These are phyloP conservation scores for Vanessa tameamea DNA, from an alignment of 1,140 invertebrate genomes.

Conservation along the genomic window DNA sequence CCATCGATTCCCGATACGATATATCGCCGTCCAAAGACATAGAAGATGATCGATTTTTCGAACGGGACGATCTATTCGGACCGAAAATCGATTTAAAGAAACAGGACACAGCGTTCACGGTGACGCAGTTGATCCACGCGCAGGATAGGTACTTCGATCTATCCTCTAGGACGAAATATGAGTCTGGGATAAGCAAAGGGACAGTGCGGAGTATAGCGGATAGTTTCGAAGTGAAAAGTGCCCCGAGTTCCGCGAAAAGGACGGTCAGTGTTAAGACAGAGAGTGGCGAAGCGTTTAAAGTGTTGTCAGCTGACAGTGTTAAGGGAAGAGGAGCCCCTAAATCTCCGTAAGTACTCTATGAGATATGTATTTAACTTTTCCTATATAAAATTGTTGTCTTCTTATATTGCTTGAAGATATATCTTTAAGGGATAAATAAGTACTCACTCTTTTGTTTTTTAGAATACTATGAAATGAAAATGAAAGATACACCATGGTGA, in stretches of 20 bases:
- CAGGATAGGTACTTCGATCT: constrained; percentile 75
- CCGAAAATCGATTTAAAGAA: constrained; percentile 60
- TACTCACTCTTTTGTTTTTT: too few relatives aligned
- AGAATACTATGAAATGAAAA: too few relatives aligned
- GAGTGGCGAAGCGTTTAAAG: constrained; percentile 49
- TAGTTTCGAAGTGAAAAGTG: constrained; percentile 54
- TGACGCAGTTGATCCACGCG: constrained; percentile 72
- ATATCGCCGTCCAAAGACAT: constrained; percentile 52
- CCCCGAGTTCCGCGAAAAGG: constrained; percentile 48
- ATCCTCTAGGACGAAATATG: constrained; percentile 45
- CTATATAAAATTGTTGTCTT: too few relatives aligned
- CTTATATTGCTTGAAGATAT: too few relatives aligned
- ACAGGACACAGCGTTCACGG: constrained; percentile 55
- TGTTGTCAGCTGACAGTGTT: constrained; percentile 49
- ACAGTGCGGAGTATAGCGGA: constrained; percentile 39
- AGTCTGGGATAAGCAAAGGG: constrained; percentile 5
- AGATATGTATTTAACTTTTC: neutral
- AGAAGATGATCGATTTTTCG: constrained; percentile 65
- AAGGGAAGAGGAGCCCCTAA: constrained; percentile 43
- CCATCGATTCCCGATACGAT: constrained; percentile 57
- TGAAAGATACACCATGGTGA: too few relatives aligned
- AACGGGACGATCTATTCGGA: constrained; percentile 57
- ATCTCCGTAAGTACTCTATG: constrained; percentile 58
- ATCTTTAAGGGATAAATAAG: too few relatives aligned
- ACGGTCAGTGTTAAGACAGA: constrained; percentile 35